A percentile compares a stretch with the other conserved stretches of the same genome.
Conservation (phyloP, 1,140 invertebrate genomes). For the Gerris buenoi region DNA sequence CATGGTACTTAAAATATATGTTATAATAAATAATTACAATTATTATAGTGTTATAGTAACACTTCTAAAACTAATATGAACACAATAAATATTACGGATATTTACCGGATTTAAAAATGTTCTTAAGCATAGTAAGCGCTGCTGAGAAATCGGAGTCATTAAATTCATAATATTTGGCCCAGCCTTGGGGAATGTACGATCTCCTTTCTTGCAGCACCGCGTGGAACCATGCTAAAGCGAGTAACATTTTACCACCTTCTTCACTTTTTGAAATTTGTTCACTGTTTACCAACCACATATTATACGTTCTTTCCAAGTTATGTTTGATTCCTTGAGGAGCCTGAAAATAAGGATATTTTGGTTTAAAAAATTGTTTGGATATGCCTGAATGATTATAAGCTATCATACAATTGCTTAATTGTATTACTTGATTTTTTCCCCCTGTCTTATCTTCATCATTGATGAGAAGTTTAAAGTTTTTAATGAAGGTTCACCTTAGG, state of each 20-base stretch:
- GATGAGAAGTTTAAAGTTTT: too few relatives aligned
- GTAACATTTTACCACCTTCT: constrained; percentile 37
- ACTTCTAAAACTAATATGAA: background rate
- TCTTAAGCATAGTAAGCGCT: constrained; percentile 53
- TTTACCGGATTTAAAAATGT: constrained; percentile 34
- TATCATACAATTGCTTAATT: too few relatives aligned
- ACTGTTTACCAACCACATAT: constrained; percentile 38
- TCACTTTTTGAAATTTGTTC: background rate
- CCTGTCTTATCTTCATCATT: too few relatives aligned
- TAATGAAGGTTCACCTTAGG: too few relatives aligned
- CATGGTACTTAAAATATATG: background rate
- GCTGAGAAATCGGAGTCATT: constrained; percentile 67
- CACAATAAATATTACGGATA: constrained; percentile 7
- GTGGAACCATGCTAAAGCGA: constrained; percentile 66
- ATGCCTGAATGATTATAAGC: too few relatives aligned
- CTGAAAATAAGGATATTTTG: too few relatives aligned
- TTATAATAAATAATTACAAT: constrained; percentile 6
- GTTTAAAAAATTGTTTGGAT: too few relatives aligned
- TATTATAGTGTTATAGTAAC: constrained; percentile 1
- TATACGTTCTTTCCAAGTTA: constrained; percentile 43
- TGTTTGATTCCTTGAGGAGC: constrained; percentile 50
- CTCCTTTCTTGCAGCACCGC: constrained; percentile 76
- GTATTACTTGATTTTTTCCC: too few relatives aligned
- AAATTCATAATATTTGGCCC: constrained; percentile 84
- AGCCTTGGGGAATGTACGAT: constrained; percentile 71